A percentile compares a stretch with the other conserved stretches of the same genome.
Evolutionary conservation across 2,888 invertebrate species (phyloP).

Genomic region (Bugula neritina): DNA sequence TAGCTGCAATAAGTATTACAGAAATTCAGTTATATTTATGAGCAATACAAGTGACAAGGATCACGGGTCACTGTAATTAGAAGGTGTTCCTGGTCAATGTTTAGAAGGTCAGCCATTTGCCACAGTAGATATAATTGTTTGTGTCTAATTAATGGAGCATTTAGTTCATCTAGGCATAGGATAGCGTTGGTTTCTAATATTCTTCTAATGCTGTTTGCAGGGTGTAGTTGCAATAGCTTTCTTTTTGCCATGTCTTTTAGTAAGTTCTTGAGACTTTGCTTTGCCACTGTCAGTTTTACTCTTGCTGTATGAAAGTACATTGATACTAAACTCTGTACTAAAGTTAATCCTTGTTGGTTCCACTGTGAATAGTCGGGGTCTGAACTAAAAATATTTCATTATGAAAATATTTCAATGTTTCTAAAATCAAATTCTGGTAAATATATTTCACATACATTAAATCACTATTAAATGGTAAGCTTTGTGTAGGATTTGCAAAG

Average conservation of each 20-base stretch:
- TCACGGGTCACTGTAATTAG: background rate
- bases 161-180: background rate
- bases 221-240: background rate
- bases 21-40: too few relatives aligned
- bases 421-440: too few relatives aligned
- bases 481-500: too few relatives aligned
- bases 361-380: too few relatives aligned
- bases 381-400: too few relatives aligned
- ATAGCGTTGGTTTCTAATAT: background rate
- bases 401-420: too few relatives aligned
- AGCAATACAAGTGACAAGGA: background rate
- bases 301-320: background rate
- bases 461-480: too few relatives aligned
- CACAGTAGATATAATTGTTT: background rate
- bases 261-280: background rate
- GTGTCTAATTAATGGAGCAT: background rate
- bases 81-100: background rate
- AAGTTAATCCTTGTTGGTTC: background rate
- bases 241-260: background rate
- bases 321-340: background rate
- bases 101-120: background rate
- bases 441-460: too few relatives aligned
- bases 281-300: background rate
- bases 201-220: background rate
- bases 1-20: too few relatives aligned